phyloP scores from a whole-genome alignment of 2,113 vertebrate species.

The Pipra filicauda region DNA sequence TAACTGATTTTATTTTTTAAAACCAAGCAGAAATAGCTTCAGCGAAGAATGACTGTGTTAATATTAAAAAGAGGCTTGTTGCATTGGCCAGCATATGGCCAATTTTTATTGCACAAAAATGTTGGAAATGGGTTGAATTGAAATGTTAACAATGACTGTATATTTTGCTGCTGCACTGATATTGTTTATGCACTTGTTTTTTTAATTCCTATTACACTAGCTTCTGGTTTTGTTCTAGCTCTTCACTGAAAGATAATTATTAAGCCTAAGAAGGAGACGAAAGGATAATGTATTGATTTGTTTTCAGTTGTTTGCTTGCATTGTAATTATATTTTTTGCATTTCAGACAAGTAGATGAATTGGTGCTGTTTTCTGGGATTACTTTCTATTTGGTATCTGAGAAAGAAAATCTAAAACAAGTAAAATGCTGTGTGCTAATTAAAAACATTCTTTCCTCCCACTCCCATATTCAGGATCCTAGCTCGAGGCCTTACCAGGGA shows the following conservation, averaged over 20 bases:
- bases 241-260: constrained; percentile 67
- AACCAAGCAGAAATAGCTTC: constrained; percentile 50
- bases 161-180: constrained; percentile 74
- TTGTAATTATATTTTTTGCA: constrained; percentile 45
- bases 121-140: constrained; percentile 66
- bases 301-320: constrained; percentile 56
- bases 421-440: constrained; percentile 58
- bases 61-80: constrained; percentile 55
- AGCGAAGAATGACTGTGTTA: constrained; percentile 57
- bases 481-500: constrained; percentile 62
- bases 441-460: constrained; percentile 35
- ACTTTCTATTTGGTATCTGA: constrained; percentile 45
- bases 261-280: constrained; percentile 68
- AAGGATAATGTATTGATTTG: constrained; percentile 59
- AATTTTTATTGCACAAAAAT: constrained; percentile 73
- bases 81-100: constrained; percentile 68
- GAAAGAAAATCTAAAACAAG: constrained; percentile 56
- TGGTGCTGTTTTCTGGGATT: constrained; percentile 70
- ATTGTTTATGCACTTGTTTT: constrained; percentile 73
- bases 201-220: constrained; percentile 59
- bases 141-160: constrained; percentile 67
- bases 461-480: constrained; percentile 67
- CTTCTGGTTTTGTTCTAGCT: constrained; percentile 59
- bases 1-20: constrained; percentile 63
- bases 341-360: constrained; percentile 51